These are phyloP conservation scores for Acropternis orthonyx DNA, from an alignment of 2,797 vertebrate genomes.

Conservation along the genomic window DNA sequence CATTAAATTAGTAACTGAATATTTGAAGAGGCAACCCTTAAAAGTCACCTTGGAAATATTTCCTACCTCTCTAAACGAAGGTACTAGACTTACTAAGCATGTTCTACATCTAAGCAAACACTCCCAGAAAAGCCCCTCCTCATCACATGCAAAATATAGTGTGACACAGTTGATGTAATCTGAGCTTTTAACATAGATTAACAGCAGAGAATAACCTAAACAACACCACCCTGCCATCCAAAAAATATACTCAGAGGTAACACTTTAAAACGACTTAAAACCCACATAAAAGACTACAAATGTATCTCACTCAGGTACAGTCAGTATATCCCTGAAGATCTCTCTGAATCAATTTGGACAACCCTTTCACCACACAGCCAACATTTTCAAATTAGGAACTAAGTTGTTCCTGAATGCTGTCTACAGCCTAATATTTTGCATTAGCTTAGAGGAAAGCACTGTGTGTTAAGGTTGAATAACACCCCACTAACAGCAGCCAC, in stretches of 20 bases:
- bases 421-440: neutral
- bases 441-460: neutral
- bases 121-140: neutral
- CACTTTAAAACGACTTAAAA: neutral
- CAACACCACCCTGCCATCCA: neutral
- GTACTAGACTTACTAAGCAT: neutral
- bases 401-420: neutral
- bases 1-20: neutral
- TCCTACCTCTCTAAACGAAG: neutral
- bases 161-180: neutral
- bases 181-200: slow-evolving; percentile 10
- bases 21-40: neutral
- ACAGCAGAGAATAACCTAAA: neutral
- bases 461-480: neutral
- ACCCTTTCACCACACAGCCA: neutral
- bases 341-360: neutral
- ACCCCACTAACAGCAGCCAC: neutral
- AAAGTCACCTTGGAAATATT: neutral
- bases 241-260: neutral
- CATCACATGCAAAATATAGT: neutral
- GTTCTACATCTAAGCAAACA: neutral
- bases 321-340: neutral
- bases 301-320: neutral
- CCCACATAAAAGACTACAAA: neutral
- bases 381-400: neutral